Evolutionary conservation across 53 echinoderm and acorn worm genomes (phyloP).

Genomic region (Crossaster papposus): DNA sequence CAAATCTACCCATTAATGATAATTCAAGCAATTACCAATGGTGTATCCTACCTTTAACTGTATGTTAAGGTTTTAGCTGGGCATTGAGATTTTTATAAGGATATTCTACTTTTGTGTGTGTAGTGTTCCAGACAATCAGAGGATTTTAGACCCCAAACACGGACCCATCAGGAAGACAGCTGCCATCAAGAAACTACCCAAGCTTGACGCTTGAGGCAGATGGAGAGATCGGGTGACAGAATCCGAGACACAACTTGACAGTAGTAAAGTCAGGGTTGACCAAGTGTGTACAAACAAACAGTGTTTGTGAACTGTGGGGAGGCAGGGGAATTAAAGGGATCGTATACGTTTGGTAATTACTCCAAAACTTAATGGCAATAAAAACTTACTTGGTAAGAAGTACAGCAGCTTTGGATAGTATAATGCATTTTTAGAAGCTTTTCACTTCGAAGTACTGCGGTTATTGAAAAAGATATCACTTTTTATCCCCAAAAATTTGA

Average conservation of each 20-base stretch:
- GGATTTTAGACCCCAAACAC: slow-evolving; percentile 88
- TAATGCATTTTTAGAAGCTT: too few relatives aligned
- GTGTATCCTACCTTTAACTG: too few relatives aligned
- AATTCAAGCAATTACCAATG: too few relatives aligned
- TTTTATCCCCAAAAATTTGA: too few relatives aligned
- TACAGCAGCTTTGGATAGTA: too few relatives aligned
- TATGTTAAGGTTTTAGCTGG: too few relatives aligned
- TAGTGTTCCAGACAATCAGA: slow-evolving; percentile 94
- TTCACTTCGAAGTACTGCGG: too few relatives aligned
- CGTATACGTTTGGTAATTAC: not conserved
- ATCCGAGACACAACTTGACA: slow-evolving; percentile 16
- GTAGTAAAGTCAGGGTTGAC: not conserved
- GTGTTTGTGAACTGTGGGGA: not conserved
- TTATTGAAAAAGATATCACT: too few relatives aligned
- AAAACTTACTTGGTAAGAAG: too few relatives aligned
- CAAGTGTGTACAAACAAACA: not conserved
- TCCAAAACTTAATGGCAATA: too few relatives aligned
- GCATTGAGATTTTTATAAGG: not conserved
- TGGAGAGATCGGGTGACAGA: not conserved
- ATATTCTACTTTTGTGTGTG: not conserved
- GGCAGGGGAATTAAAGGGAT: not conserved
- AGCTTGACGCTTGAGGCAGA: slow-evolving; percentile 68
- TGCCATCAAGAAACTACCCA: slow-evolving; percentile 92
- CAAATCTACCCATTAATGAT: too few relatives aligned
- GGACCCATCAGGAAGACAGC: slow-evolving; percentile 96